Evolutionary conservation across 2,888 invertebrate species (phyloP), one percentile per base, ranked within the genome.

Genomic region (Oscheius sp.): DNA sequence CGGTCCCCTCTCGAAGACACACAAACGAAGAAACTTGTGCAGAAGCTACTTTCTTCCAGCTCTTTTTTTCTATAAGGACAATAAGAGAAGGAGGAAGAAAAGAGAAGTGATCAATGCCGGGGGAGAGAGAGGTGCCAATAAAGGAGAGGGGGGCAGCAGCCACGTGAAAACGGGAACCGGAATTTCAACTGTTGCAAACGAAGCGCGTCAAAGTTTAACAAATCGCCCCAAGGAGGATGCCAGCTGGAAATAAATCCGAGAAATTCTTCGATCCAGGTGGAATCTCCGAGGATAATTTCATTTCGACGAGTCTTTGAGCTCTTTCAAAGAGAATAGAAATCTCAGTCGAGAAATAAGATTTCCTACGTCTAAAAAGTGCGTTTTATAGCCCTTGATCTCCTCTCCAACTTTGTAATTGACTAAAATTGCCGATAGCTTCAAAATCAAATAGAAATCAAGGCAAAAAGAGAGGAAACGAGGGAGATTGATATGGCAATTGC

Each of bases 131-230:
- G 52, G 52, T 42, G 42, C 42, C 42, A 42, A 42, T 42, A 42
- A 42, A 42, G 29, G 25, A 2, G 42, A 37, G 37, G 12, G 48
- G 25, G 25, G 12, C 37, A 37, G 8, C 37, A n/a, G 8, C 25
- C 52, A 52, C 52, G 52, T 52, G 52, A 52, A 42, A 42, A 52
- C 27, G 17, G 37, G 55, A 55, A 55, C 55, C 55, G 55, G 55
- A 34, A 55, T 52, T n/a, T 55, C 55, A 55, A 55, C 55, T 55
- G 37, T 55, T 55, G 55, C 55, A 55, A 53, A 31, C 31, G 12
- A 33, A 55, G 55, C 12, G 55, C 55, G 34, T 17, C 55, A 50
- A 10, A 50, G 8, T 6, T n/a, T 15, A 23, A 20, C 48, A 33
- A 33, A 34, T 34, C 34, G 55, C 20, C 42, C 15, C 15, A 42